A percentile compares a stretch with the other conserved stretches of the same genome.
Evolutionary conservation across 1,140 invertebrate genomes (phyloP).

Genomic region (Ceratitis capitata): DNA sequence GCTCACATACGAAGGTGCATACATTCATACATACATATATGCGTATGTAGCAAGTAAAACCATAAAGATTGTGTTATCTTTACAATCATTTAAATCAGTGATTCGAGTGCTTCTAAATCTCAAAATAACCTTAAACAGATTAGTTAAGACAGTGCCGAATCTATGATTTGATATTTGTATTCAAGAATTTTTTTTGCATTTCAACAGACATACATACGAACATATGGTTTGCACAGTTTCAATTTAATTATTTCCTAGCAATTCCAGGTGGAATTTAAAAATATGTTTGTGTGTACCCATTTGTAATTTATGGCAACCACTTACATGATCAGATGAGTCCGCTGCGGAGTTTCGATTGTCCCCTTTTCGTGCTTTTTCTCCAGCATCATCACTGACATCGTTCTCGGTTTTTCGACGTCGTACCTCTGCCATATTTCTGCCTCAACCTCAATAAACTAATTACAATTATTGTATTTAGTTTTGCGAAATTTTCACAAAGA

Average conservation of each 20-base stretch:
- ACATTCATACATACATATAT: neutral
- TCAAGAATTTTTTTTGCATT: neutral
- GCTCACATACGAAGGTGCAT: neutral
- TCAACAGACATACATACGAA: neutral
- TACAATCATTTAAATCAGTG: neutral
- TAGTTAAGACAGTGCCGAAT: neutral
- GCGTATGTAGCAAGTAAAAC: too few species aligned
- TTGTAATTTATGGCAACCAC: slow-evolving; percentile 39
- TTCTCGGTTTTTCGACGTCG: slow-evolving; percentile 55
- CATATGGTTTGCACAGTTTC: neutral
- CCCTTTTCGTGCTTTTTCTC: neutral
- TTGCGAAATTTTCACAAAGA: neutral
- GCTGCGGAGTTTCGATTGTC: slow-evolving; percentile 57
- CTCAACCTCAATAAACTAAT: slow-evolving; percentile 22
- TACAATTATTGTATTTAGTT: neutral
- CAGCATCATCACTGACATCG: slow-evolving; percentile 49
- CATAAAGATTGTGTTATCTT: neutral
- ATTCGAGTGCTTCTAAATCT: neutral
- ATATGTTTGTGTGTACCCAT: too few species aligned
- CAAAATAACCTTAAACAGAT: neutral
- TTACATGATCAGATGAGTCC: slow-evolving; percentile 65
- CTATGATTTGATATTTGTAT: neutral
- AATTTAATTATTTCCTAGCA: neutral
- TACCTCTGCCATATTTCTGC: slow-evolving; percentile 50
- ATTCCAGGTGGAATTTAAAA: neutral